Conservation (phyloP, 2,888 invertebrate species). For the Ornithoptera priamus region DNA sequence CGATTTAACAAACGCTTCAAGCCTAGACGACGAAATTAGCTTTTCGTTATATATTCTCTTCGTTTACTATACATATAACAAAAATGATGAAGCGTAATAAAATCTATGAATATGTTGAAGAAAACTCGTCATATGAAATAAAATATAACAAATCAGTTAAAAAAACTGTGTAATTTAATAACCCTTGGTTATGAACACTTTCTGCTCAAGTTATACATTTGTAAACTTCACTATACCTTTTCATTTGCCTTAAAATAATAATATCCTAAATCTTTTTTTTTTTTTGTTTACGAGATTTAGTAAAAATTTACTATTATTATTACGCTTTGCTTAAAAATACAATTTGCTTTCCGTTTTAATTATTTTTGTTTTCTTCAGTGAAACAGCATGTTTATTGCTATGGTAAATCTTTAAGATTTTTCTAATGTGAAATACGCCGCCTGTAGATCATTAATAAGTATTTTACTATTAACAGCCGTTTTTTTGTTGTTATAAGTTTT, state of each 20-base stretch:
- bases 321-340: slow-evolving; percentile 3
- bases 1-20: slow-evolving; percentile 18
- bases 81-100: no score
- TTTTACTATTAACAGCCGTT: no score
- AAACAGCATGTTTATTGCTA: no score
- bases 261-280: slow-evolving; percentile 13
- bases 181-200: not conserved
- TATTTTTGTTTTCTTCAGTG: no score
- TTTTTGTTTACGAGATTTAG: slow-evolving; percentile 14
- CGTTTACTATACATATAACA: not conserved
- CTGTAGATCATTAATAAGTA: no score
- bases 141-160: not conserved
- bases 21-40: not conserved
- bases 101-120: no score
- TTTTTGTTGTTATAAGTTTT: no score
- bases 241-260: not conserved
- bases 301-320: slow-evolving; percentile 11
- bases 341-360: not conserved
- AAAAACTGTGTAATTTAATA: not conserved
- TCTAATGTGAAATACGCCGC: no score
- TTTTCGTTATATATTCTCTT: not conserved
- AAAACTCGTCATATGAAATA: no score
- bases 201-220: slow-evolving; percentile 5
- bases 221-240: not conserved
- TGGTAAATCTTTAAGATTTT: no score